phyloP scores from a whole-genome alignment of 2,888 invertebrate species.

The Xestia xanthographa region DNA sequence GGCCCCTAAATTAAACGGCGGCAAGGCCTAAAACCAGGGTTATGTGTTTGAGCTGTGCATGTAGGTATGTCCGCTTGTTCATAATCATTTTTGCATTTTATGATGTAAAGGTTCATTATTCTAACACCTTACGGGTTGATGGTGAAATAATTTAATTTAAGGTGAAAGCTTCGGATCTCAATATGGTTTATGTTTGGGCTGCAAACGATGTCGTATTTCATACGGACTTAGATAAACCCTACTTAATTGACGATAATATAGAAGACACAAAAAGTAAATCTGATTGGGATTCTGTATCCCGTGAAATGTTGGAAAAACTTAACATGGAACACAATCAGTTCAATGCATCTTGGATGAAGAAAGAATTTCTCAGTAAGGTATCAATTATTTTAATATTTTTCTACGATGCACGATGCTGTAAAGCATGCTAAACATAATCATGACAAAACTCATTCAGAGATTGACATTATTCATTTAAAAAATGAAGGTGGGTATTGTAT shows the following conservation, averaged over 20 bases:
- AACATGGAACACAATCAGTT: slow-evolving; percentile 80
- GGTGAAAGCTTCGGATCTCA: slow-evolving; percentile 78
- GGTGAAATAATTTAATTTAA: slow-evolving; percentile 63
- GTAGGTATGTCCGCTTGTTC: neutral
- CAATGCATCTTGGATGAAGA: slow-evolving; percentile 83
- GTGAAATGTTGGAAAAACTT: slow-evolving; percentile 69
- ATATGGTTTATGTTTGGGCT: slow-evolving; percentile 80
- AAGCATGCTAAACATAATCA: neutral
- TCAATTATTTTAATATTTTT: neutral
- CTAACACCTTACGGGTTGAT: neutral
- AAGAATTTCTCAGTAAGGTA: slow-evolving; percentile 84
- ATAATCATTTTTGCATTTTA: neutral
- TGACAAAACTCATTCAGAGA: neutral
- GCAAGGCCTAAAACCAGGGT: neutral
- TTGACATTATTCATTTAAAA: neutral
- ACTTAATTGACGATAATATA: slow-evolving; percentile 71
- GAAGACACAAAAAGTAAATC: slow-evolving; percentile 63
- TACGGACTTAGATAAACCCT: slow-evolving; percentile 79
- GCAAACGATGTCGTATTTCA: slow-evolving; percentile 82
- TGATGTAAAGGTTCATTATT: neutral
- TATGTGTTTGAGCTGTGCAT: neutral
- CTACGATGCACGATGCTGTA: neutral
- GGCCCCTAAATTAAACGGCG: no score
- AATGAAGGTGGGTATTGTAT: neutral
- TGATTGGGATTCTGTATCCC: slow-evolving; percentile 74